Conservation (phyloP, 2,797 vertebrate species). For the Monodelphis domestica region DNA sequence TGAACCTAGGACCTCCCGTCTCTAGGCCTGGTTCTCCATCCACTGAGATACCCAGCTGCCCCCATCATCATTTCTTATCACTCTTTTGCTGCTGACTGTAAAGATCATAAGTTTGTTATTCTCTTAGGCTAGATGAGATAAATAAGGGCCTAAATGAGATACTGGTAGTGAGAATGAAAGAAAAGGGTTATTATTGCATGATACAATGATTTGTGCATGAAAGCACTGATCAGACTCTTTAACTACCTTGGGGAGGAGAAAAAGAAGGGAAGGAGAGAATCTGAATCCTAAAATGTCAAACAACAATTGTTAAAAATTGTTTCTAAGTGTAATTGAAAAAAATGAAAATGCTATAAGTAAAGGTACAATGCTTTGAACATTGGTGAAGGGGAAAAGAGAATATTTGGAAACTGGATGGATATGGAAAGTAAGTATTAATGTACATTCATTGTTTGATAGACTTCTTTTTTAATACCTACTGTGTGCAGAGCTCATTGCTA, state of each 20-base stretch:
- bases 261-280: too few relatives aligned
- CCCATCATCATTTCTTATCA: neutral
- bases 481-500: neutral
- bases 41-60: too few relatives aligned
- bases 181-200: conserved; percentile 10
- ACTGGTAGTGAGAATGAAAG: neutral
- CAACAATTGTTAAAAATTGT: too few relatives aligned
- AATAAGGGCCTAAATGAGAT: neutral
- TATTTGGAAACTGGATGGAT: neutral
- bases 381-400: neutral
- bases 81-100: neutral
- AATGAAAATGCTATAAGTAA: too few relatives aligned
- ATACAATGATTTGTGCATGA: conserved; percentile 6
- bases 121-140: neutral
- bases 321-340: too few relatives aligned
- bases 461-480: neutral
- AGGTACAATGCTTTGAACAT: neutral
- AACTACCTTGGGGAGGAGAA: too few relatives aligned
- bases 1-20: too few relatives aligned
- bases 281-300: too few relatives aligned
- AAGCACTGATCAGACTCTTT: too few relatives aligned
- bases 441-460: neutral
- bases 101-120: neutral
- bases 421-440: neutral
- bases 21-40: too few relatives aligned